Evolutionary conservation across 2,888 invertebrate genomes (phyloP), one percentile per base, ranked within the genome.

Genomic region (Eurytoma adleriae): DNA sequence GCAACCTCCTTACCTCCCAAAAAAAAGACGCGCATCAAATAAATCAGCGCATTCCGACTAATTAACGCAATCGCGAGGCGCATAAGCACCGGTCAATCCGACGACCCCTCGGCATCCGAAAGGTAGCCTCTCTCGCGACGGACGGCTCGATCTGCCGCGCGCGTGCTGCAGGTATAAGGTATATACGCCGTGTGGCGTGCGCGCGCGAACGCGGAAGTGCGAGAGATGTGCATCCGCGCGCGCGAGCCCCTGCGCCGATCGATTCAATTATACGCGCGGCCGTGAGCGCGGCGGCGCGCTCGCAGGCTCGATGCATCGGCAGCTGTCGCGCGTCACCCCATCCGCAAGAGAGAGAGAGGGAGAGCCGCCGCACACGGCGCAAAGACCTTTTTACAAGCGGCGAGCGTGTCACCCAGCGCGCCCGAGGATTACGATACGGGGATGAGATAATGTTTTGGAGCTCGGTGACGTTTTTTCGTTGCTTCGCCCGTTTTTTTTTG

Each of bases 261-360:
- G 86, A 88, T 87, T 87, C 87, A 88, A 89, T 89, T 88, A 88
- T 88, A 87, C 85, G 86, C 86, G 85, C 87, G 50, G 52, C 59
- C 14, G 61, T 62, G 62, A 68, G 68, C 18, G 40, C 50, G 52
- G 48, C 48, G 57, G 14, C 27, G 18, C 57, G 14, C 64, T 27
- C 18, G n/a, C n/a, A 18, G 69, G 56, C 69, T 56, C 75, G 73
- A 73, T 78, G 74, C 74, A 75, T 74, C 74, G 86, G 85, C 88
- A 88, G 86, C 86, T 87, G 89, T 88, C 86, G 85, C 83, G 84
- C 83, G 83, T 86, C 85, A 84, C 87, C 88, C 86, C 85, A 85
- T 84, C 84, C 67, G 77, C 84, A 83, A 48, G 52, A 57, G 74
- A 68, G 69, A 83, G 77, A 69, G 71, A 27, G 76, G 74, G 64